Evolutionary conservation across 1,140 invertebrate genomes (phyloP), one percentile per base, ranked within the genome.

Genomic region (Cydia amplana): DNA sequence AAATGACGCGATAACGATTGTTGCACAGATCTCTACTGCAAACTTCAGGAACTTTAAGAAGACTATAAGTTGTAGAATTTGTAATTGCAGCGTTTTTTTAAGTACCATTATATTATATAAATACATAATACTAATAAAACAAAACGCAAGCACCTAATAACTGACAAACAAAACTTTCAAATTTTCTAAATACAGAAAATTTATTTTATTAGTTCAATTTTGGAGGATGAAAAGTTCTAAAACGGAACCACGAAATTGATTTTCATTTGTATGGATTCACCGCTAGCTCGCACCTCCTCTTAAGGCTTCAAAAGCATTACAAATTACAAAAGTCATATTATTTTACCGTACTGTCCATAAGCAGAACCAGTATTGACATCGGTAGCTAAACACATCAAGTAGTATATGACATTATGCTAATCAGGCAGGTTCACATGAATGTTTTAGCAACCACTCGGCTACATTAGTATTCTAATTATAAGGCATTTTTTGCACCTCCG

Each of bases 341-440:
- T 60, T 60, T 60, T 60, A 60, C 55, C 55, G 55, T 60, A 51
- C 72, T n/a, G 32, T 51, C 46, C 36, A 73, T 73, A 73, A 73
- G 18, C 55, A 60, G 74, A 82, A 79, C 75, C 74, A 70, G 82
- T 78, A 78, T 78, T 82, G 77, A 74, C 85, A 70, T 70, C 55
- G 79, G 90, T 90, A 92, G 89, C 89, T 80, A 82, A 87, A 85
- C 81, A 82, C 80, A 87, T 85, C 84, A 86, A 82, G 78, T 78
- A 76, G 79, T 81, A 84, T 85, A 88, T 86, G 84, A 90, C 87
- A 89, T 85, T 85, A 91, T 92, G 86, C 80, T 86, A 91, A 92
- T 91, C 77, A 92, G 85, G 4, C 76, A 80, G 75, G 67, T 81
- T 84, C 80, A 83, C 79, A 80, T 78, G 76, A 79, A 83, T 79